phyloP scores from a whole-genome alignment of 2,113 vertebrate genomes.

The Malurus elegans region DNA sequence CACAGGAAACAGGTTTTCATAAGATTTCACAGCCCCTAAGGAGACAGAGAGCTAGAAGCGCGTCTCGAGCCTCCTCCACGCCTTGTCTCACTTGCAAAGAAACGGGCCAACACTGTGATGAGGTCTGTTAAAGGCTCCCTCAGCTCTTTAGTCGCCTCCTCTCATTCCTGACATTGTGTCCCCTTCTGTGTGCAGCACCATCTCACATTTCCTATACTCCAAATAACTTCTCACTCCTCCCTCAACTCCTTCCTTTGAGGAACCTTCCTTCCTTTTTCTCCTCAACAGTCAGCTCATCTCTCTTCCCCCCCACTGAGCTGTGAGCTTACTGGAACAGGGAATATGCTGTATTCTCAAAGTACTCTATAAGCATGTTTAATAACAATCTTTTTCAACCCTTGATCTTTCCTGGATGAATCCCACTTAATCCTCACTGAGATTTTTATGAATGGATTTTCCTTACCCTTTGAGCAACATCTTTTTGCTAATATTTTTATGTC shows the following conservation, averaged over 20 bases:
- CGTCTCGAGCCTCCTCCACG: conserved; percentile 59
- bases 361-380: conserved; percentile 50
- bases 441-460: conserved; percentile 64
- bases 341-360: not conserved
- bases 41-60: conserved; percentile 52
- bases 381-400: conserved; percentile 54
- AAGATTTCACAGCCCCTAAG: conserved; percentile 30
- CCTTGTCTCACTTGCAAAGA: conserved; percentile 31
- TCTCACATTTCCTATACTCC: conserved; percentile 36
- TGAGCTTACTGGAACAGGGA: not conserved
- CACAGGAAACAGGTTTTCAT: conserved; percentile 24
- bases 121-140: conserved; percentile 63
- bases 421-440: conserved; percentile 50
- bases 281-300: not conserved
- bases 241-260: not conserved
- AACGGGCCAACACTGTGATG: conserved; percentile 43
- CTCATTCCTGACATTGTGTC: conserved; percentile 43
- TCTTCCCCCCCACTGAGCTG: not conserved
- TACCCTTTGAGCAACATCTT: conserved; percentile 30
- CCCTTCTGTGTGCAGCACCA: not conserved
- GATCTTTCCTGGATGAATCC: conserved; percentile 63
- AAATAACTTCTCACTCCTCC: conserved; percentile 63
- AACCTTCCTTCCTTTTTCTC: conserved; percentile 10
- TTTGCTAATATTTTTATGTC: conserved; percentile 65
- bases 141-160: conserved; percentile 61